phyloP scores from a whole-genome alignment of 2,888 invertebrate genomes.

The Drosophila dives region DNA sequence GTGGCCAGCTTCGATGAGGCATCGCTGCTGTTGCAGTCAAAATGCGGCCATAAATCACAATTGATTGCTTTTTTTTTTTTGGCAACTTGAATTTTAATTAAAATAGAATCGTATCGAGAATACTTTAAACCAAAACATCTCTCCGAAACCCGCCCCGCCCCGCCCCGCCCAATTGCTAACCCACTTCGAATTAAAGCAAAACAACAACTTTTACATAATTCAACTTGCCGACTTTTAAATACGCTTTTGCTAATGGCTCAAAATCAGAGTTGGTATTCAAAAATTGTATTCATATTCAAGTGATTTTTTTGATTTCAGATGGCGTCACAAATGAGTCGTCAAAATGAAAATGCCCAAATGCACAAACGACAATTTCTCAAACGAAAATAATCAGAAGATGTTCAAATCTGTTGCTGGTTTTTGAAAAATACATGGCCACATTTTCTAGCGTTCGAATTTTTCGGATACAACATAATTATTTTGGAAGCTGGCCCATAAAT shows the following conservation, averaged over 20 bases:
- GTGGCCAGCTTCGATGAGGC: slow-evolving; percentile 55
- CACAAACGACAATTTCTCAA: slow-evolving; percentile 53
- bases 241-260: neutral
- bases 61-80: slow-evolving; percentile 57
- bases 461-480: slow-evolving; percentile 78
- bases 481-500: slow-evolving; percentile 76
- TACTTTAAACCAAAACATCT: slow-evolving; percentile 7
- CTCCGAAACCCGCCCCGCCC: neutral
- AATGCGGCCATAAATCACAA: slow-evolving; percentile 65
- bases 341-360: neutral
- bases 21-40: slow-evolving; percentile 52
- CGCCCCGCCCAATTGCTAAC: slow-evolving; percentile 4
- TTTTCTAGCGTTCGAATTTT: slow-evolving; percentile 60
- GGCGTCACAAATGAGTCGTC: neutral
- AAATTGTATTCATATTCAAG: neutral
- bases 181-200: slow-evolving; percentile 25
- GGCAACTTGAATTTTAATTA: slow-evolving; percentile 75
- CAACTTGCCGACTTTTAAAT: slow-evolving; percentile 7
- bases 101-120: slow-evolving; percentile 66
- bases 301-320: neutral
- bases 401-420: slow-evolving; percentile 51
- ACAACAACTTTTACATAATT: neutral
- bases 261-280: neutral
- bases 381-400: slow-evolving; percentile 19
- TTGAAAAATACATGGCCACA: slow-evolving; percentile 67